Conservation (phyloP, 1,140 invertebrate species). For the Drosophila parvula region DNA sequence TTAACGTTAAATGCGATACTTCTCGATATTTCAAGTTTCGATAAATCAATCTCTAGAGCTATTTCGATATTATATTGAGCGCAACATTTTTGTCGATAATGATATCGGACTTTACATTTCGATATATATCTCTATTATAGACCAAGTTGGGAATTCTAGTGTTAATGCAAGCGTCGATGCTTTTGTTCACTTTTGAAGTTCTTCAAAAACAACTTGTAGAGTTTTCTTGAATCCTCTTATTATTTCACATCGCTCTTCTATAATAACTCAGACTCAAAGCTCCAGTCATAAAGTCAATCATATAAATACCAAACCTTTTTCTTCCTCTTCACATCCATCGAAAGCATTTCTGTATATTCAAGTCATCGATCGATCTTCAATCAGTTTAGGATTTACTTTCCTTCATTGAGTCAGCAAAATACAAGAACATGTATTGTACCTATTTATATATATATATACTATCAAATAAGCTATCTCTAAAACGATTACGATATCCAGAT, state of each 20-base stretch:
- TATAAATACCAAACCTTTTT: slow-evolving; percentile 3
- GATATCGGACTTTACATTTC: too few species aligned
- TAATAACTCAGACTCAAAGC: background rate
- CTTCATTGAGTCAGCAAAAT: slow-evolving; percentile 22
- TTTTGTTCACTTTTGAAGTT: too few species aligned
- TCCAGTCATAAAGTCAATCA: slow-evolving; percentile 7
- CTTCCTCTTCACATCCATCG: slow-evolving; percentile 1
- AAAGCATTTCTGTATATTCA: slow-evolving; percentile 50
- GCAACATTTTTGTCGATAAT: too few species aligned
- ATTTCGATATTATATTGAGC: too few species aligned
- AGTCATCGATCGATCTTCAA: slow-evolving; percentile 19
- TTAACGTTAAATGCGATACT: too few species aligned
- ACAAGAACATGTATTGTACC: slow-evolving; percentile 40
- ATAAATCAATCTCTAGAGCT: too few species aligned
- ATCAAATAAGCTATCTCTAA: slow-evolving; percentile 9
- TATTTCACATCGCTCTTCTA: background rate
- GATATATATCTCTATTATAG: too few species aligned
- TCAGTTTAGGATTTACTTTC: slow-evolving; percentile 19
- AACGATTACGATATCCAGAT: slow-evolving; percentile 45
- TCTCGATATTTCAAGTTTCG: too few species aligned
- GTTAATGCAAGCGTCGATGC: too few species aligned
- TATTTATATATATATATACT: slow-evolving; percentile 30
- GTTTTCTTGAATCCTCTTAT: too few species aligned
- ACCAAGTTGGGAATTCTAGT: too few species aligned
- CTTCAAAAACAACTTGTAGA: background rate